Percentiles rank a stretch among this genome's conserved stretches.
These are phyloP conservation scores for Acrocephalus kingi DNA, from an alignment of 2,113 vertebrate genomes.

Conservation along the genomic window DNA sequence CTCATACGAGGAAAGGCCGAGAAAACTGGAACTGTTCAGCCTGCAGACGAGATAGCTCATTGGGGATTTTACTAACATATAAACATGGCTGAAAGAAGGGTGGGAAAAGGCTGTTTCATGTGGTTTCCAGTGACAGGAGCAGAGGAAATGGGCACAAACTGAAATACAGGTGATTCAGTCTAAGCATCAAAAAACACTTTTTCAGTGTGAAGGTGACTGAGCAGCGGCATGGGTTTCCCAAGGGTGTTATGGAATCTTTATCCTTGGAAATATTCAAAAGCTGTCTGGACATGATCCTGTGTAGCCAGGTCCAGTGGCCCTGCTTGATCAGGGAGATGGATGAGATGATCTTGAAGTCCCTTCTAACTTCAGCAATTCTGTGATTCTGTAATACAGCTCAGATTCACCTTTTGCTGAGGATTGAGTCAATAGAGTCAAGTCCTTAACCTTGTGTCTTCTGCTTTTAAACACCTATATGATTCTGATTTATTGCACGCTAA, in stretches of 20 bases:
- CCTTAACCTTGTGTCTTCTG: not conserved
- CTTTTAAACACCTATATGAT: not conserved
- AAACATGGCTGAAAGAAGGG: not conserved
- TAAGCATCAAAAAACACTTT: not conserved
- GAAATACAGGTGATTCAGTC: not conserved
- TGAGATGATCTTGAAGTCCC: not conserved
- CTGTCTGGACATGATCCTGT: not conserved
- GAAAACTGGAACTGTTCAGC: not conserved
- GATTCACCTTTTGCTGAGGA: not conserved
- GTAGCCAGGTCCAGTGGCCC: not conserved
- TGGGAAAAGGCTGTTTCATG: not conserved
- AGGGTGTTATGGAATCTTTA: not conserved
- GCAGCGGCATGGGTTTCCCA: not conserved
- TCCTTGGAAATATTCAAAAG: not conserved
- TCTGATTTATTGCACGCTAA: not conserved
- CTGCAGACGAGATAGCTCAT: not conserved
- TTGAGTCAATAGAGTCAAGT: not conserved
- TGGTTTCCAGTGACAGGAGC: not conserved
- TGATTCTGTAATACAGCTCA: not conserved
- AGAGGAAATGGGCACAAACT: not conserved
- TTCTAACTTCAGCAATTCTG: not conserved
- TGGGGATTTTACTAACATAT: fast-evolving
- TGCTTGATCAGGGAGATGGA: not conserved
- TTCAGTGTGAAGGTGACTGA: not conserved
- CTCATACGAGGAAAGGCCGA: not conserved